Base-by-base conservation (phyloP, 2,888 invertebrate genomes). In the Eupithecia tripunctaria region DNA sequence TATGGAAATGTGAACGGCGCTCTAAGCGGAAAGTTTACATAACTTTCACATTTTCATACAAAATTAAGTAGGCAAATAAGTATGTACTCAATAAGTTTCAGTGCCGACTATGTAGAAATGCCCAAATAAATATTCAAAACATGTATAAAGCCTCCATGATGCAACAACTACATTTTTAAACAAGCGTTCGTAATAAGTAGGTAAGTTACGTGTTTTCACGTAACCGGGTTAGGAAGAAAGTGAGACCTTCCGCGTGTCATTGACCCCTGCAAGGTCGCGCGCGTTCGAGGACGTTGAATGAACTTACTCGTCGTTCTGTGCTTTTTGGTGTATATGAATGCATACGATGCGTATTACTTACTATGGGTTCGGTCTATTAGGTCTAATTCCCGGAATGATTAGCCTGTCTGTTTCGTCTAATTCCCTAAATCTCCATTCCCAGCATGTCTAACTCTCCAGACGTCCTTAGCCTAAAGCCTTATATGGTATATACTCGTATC, bases 241-340 rank as follows among this genome's bases (percentile, higher is more conserved):
- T 83, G 81, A 85, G 82, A 83, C 81, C 81, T 76, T 80, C 77
- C 78, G 75, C 72, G 71, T 80, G 80, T 80, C 78, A 73, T 78
- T 83, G 82, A 84, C 81, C 81, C 73, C 38, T 64, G 38, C 84
- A 86, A 85, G 85, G 85, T 83, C 85, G 83, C 76, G 76, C 72
- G 68, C 78, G 56, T 43, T 79, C 71, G 80, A 85, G 82, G 81
- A 80, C 80, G 78, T 68, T 56, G 56, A 68, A 65, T 59, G 63
- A 47, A 64, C 32, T 67, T 8, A 62, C 68, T 66, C 10, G 51
- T 56, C 66, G 73, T 69, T 71, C 71, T 74, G 51, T 68, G 62
- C 8, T 60, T 60, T 18, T 29, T 29, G 7, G 29, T 36, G 36
- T 36, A 4, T 32, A 36, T 8, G 36, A 8, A 36, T 36, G 36